phyloP scores from a whole-genome alignment of 2,888 invertebrate genomes.

The Platycheirus rosarum region DNA sequence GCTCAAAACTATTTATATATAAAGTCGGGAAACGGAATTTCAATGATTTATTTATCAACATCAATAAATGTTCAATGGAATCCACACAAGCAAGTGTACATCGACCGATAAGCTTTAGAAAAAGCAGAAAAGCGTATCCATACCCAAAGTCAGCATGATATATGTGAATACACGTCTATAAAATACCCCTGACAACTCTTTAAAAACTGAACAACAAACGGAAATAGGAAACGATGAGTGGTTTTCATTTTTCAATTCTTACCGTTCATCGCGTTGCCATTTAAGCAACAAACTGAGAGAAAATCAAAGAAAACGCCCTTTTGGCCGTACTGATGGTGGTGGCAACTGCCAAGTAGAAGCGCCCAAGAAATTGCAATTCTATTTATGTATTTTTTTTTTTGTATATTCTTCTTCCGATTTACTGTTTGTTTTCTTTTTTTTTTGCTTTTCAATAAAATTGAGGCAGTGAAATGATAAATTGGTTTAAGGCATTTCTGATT shows the following conservation, averaged over 20 bases:
- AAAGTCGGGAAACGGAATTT: conserved; percentile 1
- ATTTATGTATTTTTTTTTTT: conserved; percentile 32
- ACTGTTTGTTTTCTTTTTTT: conserved; percentile 7
- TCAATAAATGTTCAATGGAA: background rate
- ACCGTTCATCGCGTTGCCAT: conserved; percentile 72
- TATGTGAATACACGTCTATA: background rate
- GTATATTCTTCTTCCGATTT: conserved; percentile 3
- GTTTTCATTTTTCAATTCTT: conserved; percentile 72
- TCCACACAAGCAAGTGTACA: background rate
- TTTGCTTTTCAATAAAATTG: conserved; percentile 5
- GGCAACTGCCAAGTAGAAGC: conserved; percentile 2
- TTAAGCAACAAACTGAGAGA: conserved; percentile 38
- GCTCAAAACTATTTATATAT: conserved; percentile 2
- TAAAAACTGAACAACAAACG: conserved; percentile 60
- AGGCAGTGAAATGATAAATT: conserved; percentile 46
- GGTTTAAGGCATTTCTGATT: conserved; percentile 27
- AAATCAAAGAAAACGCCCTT: conserved; percentile 45
- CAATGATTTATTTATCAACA: conserved; percentile 19
- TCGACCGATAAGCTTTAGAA: background rate
- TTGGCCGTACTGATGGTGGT: background rate
- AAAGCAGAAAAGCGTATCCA: background rate
- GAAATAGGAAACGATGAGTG: conserved; percentile 71
- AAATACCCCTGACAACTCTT: conserved; percentile 10
- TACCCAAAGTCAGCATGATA: background rate
- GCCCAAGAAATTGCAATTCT: conserved; percentile 38